phyloP scores from a whole-genome alignment of 2,888 invertebrate species.

The Tigriopus californicus region DNA sequence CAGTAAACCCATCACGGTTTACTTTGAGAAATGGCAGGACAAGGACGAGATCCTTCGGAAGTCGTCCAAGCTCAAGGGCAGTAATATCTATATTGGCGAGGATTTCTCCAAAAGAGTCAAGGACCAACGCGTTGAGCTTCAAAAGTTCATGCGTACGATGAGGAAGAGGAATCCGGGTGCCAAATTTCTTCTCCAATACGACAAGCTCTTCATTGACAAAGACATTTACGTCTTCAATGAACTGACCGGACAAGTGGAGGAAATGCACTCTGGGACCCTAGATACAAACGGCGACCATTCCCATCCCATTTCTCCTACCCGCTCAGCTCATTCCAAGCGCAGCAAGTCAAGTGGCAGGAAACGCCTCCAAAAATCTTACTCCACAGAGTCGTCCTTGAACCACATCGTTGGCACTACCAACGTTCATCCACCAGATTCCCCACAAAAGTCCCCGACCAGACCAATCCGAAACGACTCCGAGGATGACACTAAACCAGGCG shows the following conservation, averaged over 20 bases:
- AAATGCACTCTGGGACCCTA: background rate
- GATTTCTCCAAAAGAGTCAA: conserved; percentile 15
- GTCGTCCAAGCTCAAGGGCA: background rate
- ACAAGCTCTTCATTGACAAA: conserved; percentile 12
- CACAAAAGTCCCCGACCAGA: too few species aligned
- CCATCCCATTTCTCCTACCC: too few species aligned
- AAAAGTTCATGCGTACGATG: conserved; percentile 9
- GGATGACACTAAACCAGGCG: too few species aligned
- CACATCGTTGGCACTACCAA: background rate
- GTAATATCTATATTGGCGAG: conserved; percentile 9
- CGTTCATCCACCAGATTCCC: background rate
- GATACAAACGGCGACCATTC: too few species aligned
- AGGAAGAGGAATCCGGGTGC: background rate
- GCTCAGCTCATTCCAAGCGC: too few species aligned
- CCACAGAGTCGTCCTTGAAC: background rate
- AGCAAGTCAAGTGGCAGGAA: background rate
- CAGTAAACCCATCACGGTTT: conserved; percentile 11
- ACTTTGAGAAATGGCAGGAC: conserved; percentile 13
- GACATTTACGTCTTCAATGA: conserved; percentile 13
- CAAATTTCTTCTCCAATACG: conserved; percentile 5
- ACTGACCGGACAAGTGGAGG: conserved; percentile 2
- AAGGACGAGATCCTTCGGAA: conserved; percentile 14
- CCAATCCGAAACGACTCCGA: too few species aligned
- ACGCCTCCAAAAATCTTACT: background rate
- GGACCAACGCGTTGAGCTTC: conserved; percentile 11